Conservation (phyloP, 2,113 vertebrate species). For the Catharus minimus region DNA sequence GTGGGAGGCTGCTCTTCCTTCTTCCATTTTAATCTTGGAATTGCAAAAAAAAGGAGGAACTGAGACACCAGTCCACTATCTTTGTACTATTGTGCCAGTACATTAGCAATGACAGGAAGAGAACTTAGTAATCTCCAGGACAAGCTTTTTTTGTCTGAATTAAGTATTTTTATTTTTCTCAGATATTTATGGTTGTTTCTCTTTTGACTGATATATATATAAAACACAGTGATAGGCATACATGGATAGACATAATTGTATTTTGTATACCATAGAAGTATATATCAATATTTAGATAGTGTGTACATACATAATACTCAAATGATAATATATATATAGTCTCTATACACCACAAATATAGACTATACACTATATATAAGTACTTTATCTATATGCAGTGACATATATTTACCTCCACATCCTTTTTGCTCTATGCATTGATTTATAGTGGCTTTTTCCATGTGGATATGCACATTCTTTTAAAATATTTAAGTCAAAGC, state of each 20-base stretch:
- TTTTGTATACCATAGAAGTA: background rate
- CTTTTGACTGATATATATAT: background rate
- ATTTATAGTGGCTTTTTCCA: background rate
- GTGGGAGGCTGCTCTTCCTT: background rate
- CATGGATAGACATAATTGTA: background rate
- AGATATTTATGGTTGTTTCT: background rate
- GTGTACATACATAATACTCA: background rate
- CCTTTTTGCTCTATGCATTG: fast-evolving
- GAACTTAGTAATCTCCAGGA: background rate
- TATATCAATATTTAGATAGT: background rate
- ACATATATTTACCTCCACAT: background rate
- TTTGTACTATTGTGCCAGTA: background rate
- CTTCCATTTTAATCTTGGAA: background rate
- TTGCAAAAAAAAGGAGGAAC: background rate
- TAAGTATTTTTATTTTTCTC: background rate
- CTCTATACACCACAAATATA: background rate
- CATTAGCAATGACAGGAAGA: background rate
- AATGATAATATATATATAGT: background rate
- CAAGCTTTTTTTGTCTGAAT: background rate
- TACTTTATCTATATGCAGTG: background rate
- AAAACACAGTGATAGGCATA: background rate
- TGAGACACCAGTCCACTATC: background rate
- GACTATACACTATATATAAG: background rate
- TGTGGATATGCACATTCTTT: background rate
- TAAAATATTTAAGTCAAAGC: background rate